These are phyloP conservation scores for Cosmorhoe ocellata DNA, from an alignment of 2,888 invertebrate genomes.

Conservation along the genomic window DNA sequence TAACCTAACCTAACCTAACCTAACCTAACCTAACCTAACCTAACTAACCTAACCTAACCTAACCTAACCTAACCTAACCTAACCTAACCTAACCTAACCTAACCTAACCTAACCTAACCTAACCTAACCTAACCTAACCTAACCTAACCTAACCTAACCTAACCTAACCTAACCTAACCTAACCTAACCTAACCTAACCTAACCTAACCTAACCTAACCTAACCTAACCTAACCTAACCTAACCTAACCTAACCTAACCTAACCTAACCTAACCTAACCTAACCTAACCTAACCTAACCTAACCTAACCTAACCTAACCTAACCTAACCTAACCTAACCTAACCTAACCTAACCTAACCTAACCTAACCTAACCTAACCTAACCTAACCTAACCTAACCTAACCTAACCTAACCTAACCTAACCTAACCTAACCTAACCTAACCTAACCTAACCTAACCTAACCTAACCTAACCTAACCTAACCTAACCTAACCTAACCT, in stretches of 20 bases:
- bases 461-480: too few relatives aligned
- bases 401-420: too few relatives aligned
- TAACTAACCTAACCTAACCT: slow-evolving; percentile 31
- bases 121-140: slow-evolving; percentile 24
- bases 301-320: slow-evolving; percentile 30
- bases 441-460: too few relatives aligned
- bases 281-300: too few relatives aligned
- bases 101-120: slow-evolving; percentile 26
- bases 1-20: slow-evolving; percentile 23
- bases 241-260: too few relatives aligned
- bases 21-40: slow-evolving; percentile 23
- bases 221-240: too few relatives aligned
- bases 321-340: slow-evolving; percentile 32
- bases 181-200: too few relatives aligned
- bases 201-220: slow-evolving; percentile 24
- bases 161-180: slow-evolving; percentile 31
- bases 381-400: too few relatives aligned
- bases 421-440: too few relatives aligned
- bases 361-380: too few relatives aligned
- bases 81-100: slow-evolving; percentile 29
- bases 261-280: too few relatives aligned
- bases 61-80: slow-evolving; percentile 17
- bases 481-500: too few relatives aligned
- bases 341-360: slow-evolving; percentile 29
- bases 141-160: slow-evolving; percentile 27